Base-by-base conservation (phyloP, 2,113 vertebrate species). In the Daboia siamensis region DNA sequence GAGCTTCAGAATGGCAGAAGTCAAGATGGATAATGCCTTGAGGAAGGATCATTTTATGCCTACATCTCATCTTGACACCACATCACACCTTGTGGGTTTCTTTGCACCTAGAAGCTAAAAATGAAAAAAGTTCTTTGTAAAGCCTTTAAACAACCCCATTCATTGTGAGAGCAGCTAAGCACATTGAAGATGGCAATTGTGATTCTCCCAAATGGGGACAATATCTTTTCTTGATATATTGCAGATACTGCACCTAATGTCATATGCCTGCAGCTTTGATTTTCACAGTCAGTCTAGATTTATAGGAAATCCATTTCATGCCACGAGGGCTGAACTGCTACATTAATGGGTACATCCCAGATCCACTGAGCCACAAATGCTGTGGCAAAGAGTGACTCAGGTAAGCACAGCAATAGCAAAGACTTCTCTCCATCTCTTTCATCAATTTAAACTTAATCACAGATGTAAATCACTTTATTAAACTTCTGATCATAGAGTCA, bases 151-250 rank as follows among this genome's bases (percentile, higher is more conserved):
- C 64, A 57, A 39, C 26, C 0, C 92, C 21, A 54, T 90, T 90
- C 85, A 87, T 90, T 93, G 69, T 54, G 44, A 39, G 85, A 74
- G 20, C 29, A 15, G 90, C 87, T 87, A 87, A 87, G 87, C 51
- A 51, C 6, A 17, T 23, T 48, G 29, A 48, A 33, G 39, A 26
- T 44, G 84, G 44, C n/a, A 8, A 57, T 86, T 89, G 13, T 64
- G 55, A 86, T 90, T 61, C 85, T 54, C 56, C 44, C 88, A 92
- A 69, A 93, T 90, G 23, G 80, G 74, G 88, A 21, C 20, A 48
- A 61, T 90, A 91, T 88, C 86, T 80, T 84, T 48, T 44, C 64
- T 59, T 93, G 90, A 90, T 91, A 84, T 88, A 91, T 46, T 59
- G 39, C 26, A 59, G 90, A 48, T 88, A 51, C 86, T 88, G 5